A percentile compares a stretch with the other conserved stretches of the same genome.
Conservation (phyloP, 2,888 invertebrate genomes). For the Bursaphelenchus okinawaensis region DNA sequence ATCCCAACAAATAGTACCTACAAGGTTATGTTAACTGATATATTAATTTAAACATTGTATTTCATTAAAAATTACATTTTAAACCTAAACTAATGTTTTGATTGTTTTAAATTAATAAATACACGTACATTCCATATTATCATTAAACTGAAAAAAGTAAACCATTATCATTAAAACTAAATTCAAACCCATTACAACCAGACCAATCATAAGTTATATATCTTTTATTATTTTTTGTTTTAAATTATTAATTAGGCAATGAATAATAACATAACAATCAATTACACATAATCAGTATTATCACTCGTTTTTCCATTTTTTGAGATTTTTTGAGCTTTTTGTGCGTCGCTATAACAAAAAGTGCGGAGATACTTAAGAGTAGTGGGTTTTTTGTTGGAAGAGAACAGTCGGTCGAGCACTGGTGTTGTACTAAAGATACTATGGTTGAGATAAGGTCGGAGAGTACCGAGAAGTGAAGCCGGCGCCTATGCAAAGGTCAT, state of each 20-base stretch:
- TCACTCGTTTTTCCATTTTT: constrained; percentile 4
- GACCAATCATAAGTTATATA: no score
- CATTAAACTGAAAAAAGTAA: no score
- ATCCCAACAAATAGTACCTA: no score
- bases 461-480: background rate
- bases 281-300: background rate
- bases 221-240: background rate
- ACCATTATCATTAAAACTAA: no score
- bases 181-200: no score
- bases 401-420: background rate
- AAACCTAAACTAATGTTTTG: no score
- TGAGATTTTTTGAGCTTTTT: constrained; percentile 6
- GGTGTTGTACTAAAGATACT: background rate
- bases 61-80: no score
- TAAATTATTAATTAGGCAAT: background rate
- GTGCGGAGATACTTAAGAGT: background rate
- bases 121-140: no score
- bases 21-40: no score
- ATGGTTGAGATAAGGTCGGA: no score
- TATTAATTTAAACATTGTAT: no score
- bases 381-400: background rate
- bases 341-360: constrained; percentile 3
- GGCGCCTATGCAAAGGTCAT: background rate
- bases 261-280: background rate
- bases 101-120: no score